phyloP scores from a whole-genome alignment of 1,140 invertebrate species.

The Drosophila albomicans region DNA sequence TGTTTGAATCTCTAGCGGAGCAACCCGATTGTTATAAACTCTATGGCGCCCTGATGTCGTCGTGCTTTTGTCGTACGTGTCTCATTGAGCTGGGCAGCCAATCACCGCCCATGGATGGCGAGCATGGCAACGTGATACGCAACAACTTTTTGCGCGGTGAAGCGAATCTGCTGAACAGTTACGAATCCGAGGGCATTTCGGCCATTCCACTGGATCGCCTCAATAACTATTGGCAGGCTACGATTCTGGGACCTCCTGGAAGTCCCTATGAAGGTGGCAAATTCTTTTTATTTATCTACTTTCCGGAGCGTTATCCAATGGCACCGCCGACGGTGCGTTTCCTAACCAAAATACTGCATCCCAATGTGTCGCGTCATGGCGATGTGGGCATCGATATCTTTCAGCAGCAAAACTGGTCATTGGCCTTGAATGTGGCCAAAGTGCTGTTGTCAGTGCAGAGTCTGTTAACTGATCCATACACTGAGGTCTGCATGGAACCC shows the following conservation, averaged over 20 bases:
- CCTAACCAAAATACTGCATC: slow-evolving; percentile 96
- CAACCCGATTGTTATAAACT: slow-evolving; percentile 92
- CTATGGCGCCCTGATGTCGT: slow-evolving; percentile 88
- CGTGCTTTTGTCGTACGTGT: slow-evolving; percentile 94
- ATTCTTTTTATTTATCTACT: slow-evolving; percentile 96
- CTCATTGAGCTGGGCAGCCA: slow-evolving; percentile 91
- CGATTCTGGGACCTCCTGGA: slow-evolving; percentile 94
- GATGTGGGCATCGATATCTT: slow-evolving; percentile 98
- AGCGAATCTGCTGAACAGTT: slow-evolving; percentile 88
- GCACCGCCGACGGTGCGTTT: slow-evolving; percentile 95
- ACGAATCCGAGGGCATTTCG: slow-evolving; percentile 96
- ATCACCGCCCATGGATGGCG: slow-evolving; percentile 86
- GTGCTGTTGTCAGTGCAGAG: slow-evolving; percentile 96
- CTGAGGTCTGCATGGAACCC: slow-evolving; percentile 96
- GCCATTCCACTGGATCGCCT: slow-evolving; percentile 93
- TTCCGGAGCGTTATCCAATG: slow-evolving; percentile 93
- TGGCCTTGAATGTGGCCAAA: slow-evolving; percentile 96
- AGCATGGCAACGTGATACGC: slow-evolving; percentile 90
- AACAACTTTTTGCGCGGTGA: slow-evolving; percentile 90
- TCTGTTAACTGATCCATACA: slow-evolving; percentile 96
- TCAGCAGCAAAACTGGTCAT: slow-evolving; percentile 97
- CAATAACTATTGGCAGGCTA: slow-evolving; percentile 96
- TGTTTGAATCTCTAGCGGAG: slow-evolving; percentile 90
- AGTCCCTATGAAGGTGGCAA: slow-evolving; percentile 97
- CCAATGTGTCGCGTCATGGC: slow-evolving; percentile 97